These are phyloP conservation scores for Eristalis tenax DNA, from an alignment of 2,888 invertebrate genomes.

Conservation along the genomic window DNA sequence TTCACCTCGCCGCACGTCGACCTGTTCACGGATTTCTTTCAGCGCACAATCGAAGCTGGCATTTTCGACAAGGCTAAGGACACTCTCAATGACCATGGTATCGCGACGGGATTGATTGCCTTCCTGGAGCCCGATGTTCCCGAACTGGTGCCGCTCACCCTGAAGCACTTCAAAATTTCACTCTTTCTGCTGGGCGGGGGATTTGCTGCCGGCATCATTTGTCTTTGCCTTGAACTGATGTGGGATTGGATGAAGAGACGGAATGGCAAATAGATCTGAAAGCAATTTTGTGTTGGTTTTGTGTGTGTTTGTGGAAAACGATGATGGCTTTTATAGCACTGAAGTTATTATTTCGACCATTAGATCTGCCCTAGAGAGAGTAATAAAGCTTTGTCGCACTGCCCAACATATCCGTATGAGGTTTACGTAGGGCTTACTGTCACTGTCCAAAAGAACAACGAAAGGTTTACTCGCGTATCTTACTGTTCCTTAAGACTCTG, in stretches of 20 bases:
- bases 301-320: too few relatives aligned
- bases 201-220: neutral
- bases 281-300: neutral
- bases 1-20: constrained; percentile 6
- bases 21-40: neutral
- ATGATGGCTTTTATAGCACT: too few relatives aligned
- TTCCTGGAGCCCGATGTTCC: neutral
- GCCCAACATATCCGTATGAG: too few relatives aligned
- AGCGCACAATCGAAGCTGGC: neutral
- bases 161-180: neutral
- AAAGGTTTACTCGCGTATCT: too few relatives aligned
- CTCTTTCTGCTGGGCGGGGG: neutral
- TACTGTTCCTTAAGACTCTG: too few relatives aligned
- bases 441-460: too few relatives aligned
- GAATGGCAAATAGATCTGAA: neutral
- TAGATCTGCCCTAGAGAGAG: too few relatives aligned
- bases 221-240: neutral
- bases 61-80: neutral
- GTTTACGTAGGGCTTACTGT: too few relatives aligned
- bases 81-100: neutral
- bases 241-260: neutral
- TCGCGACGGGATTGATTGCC: neutral
- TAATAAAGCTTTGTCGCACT: too few relatives aligned
- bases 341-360: too few relatives aligned
- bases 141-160: neutral